Evolutionary conservation across 2,113 vertebrate genomes (phyloP).

Genomic region (Empidonax alnorum): DNA sequence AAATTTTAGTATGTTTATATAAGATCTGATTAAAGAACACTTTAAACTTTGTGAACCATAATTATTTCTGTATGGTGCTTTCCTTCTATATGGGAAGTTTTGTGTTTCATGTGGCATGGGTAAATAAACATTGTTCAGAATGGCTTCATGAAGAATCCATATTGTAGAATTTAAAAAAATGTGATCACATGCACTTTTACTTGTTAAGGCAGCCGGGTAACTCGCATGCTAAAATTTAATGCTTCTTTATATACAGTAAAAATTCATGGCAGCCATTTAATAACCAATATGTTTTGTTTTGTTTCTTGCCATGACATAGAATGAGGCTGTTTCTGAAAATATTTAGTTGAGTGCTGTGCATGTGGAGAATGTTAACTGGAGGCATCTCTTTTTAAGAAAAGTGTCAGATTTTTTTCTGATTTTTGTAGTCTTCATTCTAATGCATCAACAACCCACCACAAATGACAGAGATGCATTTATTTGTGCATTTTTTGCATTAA

Average conservation of each 20-base stretch:
- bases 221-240: background rate
- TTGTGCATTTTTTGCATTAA: background rate
- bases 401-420: background rate
- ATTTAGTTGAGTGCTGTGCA: background rate
- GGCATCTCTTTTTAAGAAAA: background rate
- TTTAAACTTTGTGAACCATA: background rate
- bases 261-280: background rate
- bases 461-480: background rate
- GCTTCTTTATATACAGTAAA: constrained; percentile 14
- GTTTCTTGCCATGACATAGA: background rate
- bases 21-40: background rate
- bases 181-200: background rate
- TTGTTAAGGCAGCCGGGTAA: constrained; percentile 8
- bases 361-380: background rate
- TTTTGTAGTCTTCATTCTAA: background rate
- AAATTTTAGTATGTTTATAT: background rate
- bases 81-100: background rate
- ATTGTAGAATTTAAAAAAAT: background rate
- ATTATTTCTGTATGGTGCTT: background rate
- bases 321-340: background rate
- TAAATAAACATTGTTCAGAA: background rate
- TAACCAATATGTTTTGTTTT: constrained; percentile 16
- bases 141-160: background rate
- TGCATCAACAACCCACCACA: background rate
- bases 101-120: background rate